Evolutionary conservation across 2,113 vertebrate species (phyloP).

Genomic region (Psilopogon haemacephalus): DNA sequence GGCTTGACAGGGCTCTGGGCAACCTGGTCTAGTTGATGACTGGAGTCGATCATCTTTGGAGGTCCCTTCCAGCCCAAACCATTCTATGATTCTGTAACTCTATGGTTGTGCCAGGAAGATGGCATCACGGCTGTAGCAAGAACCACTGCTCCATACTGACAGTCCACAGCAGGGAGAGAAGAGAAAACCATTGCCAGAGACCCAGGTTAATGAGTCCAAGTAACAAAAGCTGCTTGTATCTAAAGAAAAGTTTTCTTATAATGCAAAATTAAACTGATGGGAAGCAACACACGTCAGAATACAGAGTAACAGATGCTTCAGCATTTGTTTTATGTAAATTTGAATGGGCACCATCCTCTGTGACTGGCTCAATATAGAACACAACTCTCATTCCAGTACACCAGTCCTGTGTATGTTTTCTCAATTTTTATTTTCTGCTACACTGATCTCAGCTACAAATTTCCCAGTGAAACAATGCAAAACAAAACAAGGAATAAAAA

Average conservation of each 20-base stretch:
- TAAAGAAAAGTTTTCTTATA: constrained; percentile 25
- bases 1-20: too few species aligned
- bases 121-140: rapidly evolving
- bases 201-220: not conserved
- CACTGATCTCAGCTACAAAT: not conserved
- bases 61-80: too few species aligned
- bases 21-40: too few species aligned
- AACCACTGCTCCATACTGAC: rapidly evolving
- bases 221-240: not conserved
- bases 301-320: not conserved
- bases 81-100: too few species aligned
- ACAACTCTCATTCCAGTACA: not conserved
- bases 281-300: constrained; percentile 5
- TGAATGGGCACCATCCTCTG: not conserved
- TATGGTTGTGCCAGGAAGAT: rapidly evolving
- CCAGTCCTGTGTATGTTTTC: not conserved
- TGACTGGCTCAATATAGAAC: not conserved
- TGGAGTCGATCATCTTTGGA: too few species aligned
- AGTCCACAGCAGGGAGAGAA: not conserved
- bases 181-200: not conserved
- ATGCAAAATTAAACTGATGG: constrained; percentile 28
- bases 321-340: constrained; percentile 26
- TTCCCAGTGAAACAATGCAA: constrained; percentile 5
- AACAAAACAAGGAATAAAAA: too few species aligned
- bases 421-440: constrained; percentile 14